Evolutionary conservation across 1,140 invertebrate genomes (phyloP).

Genomic region (Colletes gigas): DNA sequence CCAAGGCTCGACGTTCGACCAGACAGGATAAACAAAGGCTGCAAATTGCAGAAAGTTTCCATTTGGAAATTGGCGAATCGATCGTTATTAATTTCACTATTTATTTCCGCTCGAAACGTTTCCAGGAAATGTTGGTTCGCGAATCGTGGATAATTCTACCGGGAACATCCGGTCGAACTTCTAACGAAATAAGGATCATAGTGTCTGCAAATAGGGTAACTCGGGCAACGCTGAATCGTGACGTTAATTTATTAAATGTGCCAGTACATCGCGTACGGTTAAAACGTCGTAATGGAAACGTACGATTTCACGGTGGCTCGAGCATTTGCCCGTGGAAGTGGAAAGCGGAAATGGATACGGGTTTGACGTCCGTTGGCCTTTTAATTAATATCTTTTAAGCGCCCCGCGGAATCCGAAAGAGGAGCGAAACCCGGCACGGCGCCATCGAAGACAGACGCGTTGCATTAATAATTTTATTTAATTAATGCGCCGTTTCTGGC

Average conservation of each 20-base stretch:
- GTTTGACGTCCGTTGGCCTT: background rate
- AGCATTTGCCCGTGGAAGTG: background rate
- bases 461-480: background rate
- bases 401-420: background rate
- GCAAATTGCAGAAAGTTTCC: too few relatives aligned
- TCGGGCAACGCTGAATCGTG: background rate
- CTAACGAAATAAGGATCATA: background rate
- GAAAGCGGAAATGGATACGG: background rate
- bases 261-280: background rate
- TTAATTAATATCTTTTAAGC: background rate
- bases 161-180: background rate
- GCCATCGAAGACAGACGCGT: background rate
- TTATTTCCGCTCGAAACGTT: too few relatives aligned
- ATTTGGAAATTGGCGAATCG: too few relatives aligned
- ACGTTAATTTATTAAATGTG: conserved; percentile 12
- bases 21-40: too few relatives aligned
- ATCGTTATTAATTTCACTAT: too few relatives aligned
- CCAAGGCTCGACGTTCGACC: too few relatives aligned
- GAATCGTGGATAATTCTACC: too few relatives aligned
- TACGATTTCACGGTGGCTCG: background rate
- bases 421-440: background rate
- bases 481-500: background rate
- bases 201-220: background rate
- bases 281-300: background rate
- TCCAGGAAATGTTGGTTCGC: too few relatives aligned